Evolutionary conservation across 2,113 vertebrate genomes (phyloP), one percentile per base, ranked within the genome.

Genomic region (Eclectus roratus): DNA sequence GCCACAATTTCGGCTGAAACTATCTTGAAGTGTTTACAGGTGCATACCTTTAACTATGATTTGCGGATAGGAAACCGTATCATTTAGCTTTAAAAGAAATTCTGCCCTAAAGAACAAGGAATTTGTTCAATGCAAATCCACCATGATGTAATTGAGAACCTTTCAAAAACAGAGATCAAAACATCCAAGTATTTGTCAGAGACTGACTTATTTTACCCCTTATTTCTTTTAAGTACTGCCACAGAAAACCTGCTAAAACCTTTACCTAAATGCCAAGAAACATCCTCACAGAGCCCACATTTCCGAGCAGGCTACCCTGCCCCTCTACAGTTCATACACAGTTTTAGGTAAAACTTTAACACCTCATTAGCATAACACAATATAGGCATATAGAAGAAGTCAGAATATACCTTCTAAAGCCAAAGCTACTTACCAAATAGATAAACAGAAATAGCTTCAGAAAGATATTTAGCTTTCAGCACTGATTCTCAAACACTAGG

Each of bases 351-450:
- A 65, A 70, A 53, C 20, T 71, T 29, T 27, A 71, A 72, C 14
- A 28, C 12, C 24, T 68, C 35, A n/a, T 60, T 46, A 80, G 20
- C 46, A 3, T 10, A 66, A 60, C 27, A 65, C 28, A 47, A 39
- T 44, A 61, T 55, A 71, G 73, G 31, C 10, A 46, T 13, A 53
- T 23, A 88, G 81, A 78, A 61, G 41, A 68, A 21, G 13, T 44
- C 79, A 63, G 20, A 74, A 37, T 41, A 33, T 20, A 89, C 77
- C 70, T 80, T 77, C 72, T 28, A 88, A 96, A 82, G 90, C 84
- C 63, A 91, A 89, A 96, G 93, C 82, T 79, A 90, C 72, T 92
- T 33, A 49, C 83, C 60, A 58, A 92, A 81, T 44, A 84, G 58
- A 88, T 35, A 72, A 69, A 83, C 89, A 91, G 76, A 80, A 91